Evolutionary conservation across 1,140 invertebrate genomes (phyloP).

Genomic region (Proales similis): DNA sequence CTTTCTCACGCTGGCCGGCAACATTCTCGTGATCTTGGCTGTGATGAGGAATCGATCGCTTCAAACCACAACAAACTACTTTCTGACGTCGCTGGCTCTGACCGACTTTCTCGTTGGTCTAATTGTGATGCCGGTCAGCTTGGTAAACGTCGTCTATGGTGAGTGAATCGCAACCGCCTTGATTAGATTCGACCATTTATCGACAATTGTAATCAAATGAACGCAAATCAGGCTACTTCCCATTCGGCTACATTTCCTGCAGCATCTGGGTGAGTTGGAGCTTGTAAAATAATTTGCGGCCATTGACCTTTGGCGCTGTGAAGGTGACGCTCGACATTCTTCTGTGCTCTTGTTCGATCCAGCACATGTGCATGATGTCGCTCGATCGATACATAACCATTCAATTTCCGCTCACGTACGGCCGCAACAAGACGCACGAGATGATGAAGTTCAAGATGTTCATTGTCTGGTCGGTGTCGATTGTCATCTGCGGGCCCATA

Average conservation of each 20-base stretch:
- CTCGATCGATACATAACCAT: conserved; percentile 70
- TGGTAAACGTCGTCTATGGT: conserved; percentile 75
- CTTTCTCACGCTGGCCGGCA: conserved; percentile 44
- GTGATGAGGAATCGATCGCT: conserved; percentile 45
- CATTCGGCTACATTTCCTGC: conserved; percentile 45
- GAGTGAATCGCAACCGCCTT: conserved; percentile 54
- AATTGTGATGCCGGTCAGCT: conserved; percentile 79
- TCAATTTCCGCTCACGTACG: conserved; percentile 73
- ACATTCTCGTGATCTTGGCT: conserved; percentile 47
- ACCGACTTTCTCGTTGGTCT: conserved; percentile 57
- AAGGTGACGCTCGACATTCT: conserved; percentile 88
- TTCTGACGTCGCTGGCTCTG: conserved; percentile 46
- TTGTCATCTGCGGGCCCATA: conserved; percentile 77
- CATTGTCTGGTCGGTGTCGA: conserved; percentile 78
- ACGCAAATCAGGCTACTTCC: conserved; percentile 57
- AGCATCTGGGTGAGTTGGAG: conserved; percentile 60
- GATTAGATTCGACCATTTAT: background rate
- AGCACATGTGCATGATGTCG: conserved; percentile 56
- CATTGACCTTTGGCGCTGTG: conserved; percentile 85
- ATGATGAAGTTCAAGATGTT: conserved; percentile 76
- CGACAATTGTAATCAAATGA: background rate
- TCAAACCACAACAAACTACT: conserved; percentile 51
- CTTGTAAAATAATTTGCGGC: conserved; percentile 68
- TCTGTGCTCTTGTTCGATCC: conserved; percentile 82
- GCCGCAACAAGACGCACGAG: conserved; percentile 73